These are phyloP conservation scores for Drosophila malerkotliana DNA, from an alignment of 1,140 invertebrate species.

Conservation along the genomic window DNA sequence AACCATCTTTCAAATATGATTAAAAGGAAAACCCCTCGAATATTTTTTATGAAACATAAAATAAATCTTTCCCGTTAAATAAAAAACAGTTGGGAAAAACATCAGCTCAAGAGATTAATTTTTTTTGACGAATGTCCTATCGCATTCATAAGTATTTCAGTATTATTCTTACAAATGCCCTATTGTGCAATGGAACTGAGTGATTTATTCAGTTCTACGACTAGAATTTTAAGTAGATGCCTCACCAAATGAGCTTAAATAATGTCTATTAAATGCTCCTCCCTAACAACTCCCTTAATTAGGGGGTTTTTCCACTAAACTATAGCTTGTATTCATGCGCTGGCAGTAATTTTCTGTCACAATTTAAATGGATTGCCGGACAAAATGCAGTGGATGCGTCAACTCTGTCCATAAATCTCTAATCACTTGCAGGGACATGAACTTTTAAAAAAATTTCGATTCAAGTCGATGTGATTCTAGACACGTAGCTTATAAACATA, in stretches of 20 bases:
- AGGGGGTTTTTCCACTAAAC: conserved; percentile 8
- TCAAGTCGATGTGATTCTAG: conserved; percentile 6
- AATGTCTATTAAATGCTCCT: background rate
- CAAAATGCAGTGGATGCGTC: background rate
- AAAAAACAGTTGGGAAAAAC: too few species aligned
- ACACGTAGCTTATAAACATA: conserved; percentile 31
- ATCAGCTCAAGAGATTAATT: too few species aligned
- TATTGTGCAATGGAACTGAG: background rate
- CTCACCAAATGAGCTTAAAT: conserved; percentile 19
- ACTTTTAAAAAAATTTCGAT: too few species aligned
- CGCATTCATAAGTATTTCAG: background rate
- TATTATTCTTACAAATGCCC: background rate
- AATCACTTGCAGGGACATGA: conserved; percentile 12
- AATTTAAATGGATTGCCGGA: background rate
- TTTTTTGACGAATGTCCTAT: background rate
- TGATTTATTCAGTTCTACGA: background rate
- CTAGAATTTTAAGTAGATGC: background rate
- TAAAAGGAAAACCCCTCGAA: too few species aligned
- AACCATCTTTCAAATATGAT: too few species aligned
- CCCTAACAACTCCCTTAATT: conserved; percentile 10
- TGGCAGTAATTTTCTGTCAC: background rate
- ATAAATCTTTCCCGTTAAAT: too few species aligned
- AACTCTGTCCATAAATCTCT: background rate
- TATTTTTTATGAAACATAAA: too few species aligned
- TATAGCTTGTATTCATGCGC: background rate